phyloP scores from a whole-genome alignment of 2,113 vertebrate genomes.

The Ptychochromis oligacanthus region DNA sequence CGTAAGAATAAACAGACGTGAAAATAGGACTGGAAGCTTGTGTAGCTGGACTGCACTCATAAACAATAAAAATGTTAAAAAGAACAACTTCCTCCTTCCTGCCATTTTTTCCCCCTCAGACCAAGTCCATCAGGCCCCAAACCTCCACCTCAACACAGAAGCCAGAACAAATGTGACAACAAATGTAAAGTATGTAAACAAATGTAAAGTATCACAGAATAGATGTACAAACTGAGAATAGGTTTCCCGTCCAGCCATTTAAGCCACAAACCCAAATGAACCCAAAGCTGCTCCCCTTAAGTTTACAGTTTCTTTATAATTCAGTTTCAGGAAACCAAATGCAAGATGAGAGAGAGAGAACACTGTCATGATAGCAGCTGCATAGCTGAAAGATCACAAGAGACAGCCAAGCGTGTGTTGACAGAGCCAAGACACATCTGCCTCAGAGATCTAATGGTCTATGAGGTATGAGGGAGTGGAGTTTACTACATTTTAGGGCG shows the following conservation, averaged over 20 bases:
- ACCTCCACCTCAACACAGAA: not conserved
- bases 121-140: not conserved
- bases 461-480: not conserved
- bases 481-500: not conserved
- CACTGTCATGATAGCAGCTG: conserved; percentile 39
- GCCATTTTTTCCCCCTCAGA: not conserved
- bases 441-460: conserved; percentile 17
- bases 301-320: conserved; percentile 45
- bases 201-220: not conserved
- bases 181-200: too few species aligned
- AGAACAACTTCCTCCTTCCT: not conserved
- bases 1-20: not conserved
- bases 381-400: conserved; percentile 52
- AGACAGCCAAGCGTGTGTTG: conserved; percentile 32
- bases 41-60: not conserved
- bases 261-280: not conserved
- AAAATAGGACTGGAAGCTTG: not conserved
- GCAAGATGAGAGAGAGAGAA: conserved; percentile 41
- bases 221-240: not conserved
- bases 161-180: not conserved
- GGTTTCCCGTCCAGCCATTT: not conserved
- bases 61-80: not conserved
- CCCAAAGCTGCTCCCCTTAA: conserved; percentile 5
- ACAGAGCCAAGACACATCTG: conserved; percentile 53
- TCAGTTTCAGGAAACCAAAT: conserved; percentile 40